Evolutionary conservation across 2,113 vertebrate genomes (phyloP).

Genomic region (Hyperopisus bebe): DNA sequence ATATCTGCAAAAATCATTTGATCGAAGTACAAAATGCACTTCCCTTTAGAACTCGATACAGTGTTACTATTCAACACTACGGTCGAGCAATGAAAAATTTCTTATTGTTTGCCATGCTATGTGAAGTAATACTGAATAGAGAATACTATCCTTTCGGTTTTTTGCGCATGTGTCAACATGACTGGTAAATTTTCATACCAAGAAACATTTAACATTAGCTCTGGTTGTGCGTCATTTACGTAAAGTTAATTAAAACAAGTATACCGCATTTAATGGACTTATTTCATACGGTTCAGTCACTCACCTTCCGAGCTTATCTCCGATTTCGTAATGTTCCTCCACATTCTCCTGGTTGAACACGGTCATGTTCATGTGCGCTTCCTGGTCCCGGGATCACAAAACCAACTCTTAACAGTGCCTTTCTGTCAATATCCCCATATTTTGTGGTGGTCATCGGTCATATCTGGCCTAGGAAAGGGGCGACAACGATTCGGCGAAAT

Average conservation of each 20-base stretch:
- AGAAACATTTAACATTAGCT: neutral
- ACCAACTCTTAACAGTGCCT: conserved; percentile 49
- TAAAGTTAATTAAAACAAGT: neutral
- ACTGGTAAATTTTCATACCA: neutral
- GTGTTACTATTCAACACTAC: neutral
- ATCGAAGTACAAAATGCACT: neutral
- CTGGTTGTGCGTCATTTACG: neutral
- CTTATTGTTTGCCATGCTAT: neutral
- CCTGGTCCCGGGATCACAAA: conserved; percentile 35
- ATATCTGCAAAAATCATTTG: neutral
- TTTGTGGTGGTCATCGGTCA: conserved; percentile 51
- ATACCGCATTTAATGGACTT: neutral
- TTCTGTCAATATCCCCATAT: conserved; percentile 52
- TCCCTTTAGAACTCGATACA: neutral
- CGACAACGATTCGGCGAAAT: conserved; percentile 1
- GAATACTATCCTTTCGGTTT: neutral
- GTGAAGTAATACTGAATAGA: neutral
- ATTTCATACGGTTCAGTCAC: conserved; percentile 10
- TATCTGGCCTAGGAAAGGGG: conserved; percentile 36
- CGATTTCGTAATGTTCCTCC: conserved; percentile 84
- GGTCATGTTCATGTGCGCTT: conserved; percentile 72
- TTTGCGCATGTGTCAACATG: neutral
- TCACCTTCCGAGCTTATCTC: conserved; percentile 91
- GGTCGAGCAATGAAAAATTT: neutral
- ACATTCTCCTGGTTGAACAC: conserved; percentile 90